A percentile compares a stretch with the other conserved stretches of the same genome.
These are phyloP conservation scores for Dendrolimus kikuchii DNA, from an alignment of 1,140 invertebrate species.

Conservation along the genomic window DNA sequence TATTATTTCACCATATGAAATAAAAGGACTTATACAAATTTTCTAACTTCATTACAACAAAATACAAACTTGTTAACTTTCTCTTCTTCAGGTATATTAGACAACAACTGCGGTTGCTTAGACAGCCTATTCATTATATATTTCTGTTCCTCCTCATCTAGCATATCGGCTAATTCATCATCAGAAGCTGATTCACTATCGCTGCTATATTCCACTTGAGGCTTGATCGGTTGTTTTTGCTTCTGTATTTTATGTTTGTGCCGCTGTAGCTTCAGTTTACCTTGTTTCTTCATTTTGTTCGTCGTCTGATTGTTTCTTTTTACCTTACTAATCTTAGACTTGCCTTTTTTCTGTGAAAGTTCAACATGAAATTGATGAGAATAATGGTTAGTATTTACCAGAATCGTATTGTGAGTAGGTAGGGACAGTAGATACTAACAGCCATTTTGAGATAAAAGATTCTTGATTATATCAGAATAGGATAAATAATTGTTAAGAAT, in stretches of 20 bases:
- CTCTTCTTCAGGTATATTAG: slow-evolving; percentile 48
- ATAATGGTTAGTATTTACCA: slow-evolving; percentile 1
- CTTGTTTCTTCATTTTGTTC: slow-evolving; percentile 75
- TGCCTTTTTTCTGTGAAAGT: slow-evolving; percentile 66
- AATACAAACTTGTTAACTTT: slow-evolving; percentile 29
- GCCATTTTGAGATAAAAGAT: slow-evolving; percentile 28
- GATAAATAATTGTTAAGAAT: slow-evolving; percentile 1
- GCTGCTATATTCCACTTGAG: slow-evolving; percentile 40
- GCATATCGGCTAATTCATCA: slow-evolving; percentile 75
- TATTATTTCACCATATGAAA: no score
- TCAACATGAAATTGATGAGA: background rate
- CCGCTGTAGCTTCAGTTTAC: slow-evolving; percentile 73
- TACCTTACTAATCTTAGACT: slow-evolving; percentile 74
- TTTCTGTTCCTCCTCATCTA: slow-evolving; percentile 76
- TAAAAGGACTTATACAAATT: no score
- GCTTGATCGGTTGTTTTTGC: slow-evolving; percentile 42
- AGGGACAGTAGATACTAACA: slow-evolving; percentile 26
- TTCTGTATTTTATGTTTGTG: slow-evolving; percentile 60
- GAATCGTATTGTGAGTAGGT: slow-evolving; percentile 1
- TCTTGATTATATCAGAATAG: slow-evolving; percentile 1
- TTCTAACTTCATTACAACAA: background rate
- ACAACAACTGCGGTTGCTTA: slow-evolving; percentile 48
- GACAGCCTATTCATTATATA: slow-evolving; percentile 73
- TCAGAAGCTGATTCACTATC: slow-evolving; percentile 57
- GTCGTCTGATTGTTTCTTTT: slow-evolving; percentile 77